Percentiles rank a stretch among this genome's conserved stretches.
These are phyloP conservation scores for Callipepla squamata DNA, from an alignment of 2,113 vertebrate genomes.

Conservation along the genomic window DNA sequence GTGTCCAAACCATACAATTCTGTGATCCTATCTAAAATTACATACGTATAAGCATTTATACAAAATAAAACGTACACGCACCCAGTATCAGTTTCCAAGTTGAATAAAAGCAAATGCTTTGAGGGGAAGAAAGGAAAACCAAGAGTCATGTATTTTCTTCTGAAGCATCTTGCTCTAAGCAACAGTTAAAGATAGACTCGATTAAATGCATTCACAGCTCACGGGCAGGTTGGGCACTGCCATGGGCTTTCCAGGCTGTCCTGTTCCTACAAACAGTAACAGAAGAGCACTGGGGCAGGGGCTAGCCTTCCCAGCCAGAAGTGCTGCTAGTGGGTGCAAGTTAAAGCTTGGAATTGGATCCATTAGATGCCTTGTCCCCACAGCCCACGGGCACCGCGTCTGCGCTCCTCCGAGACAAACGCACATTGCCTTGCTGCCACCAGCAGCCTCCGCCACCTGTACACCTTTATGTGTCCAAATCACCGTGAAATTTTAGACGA, in stretches of 20 bases:
- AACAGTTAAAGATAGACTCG: neutral
- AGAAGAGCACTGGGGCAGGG: no score
- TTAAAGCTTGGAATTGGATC: neutral
- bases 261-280: no score
- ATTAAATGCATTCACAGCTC: neutral
- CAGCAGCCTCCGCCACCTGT: neutral
- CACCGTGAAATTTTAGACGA: neutral
- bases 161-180: neutral
- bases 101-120: neutral
- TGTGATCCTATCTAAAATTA: neutral
- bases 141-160: neutral
- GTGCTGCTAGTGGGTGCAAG: neutral
- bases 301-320: neutral
- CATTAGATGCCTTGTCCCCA: neutral
- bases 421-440: neutral
- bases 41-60: neutral
- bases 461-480: neutral
- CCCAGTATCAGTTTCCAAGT: neutral
- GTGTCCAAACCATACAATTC: neutral
- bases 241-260: no score
- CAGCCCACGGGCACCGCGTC: neutral
- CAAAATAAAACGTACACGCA: neutral
- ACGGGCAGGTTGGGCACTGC: no score
- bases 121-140: neutral
- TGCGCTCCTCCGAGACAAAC: neutral